phyloP scores from a whole-genome alignment of 2,797 vertebrate genomes.

The Ataeniobius toweri region DNA sequence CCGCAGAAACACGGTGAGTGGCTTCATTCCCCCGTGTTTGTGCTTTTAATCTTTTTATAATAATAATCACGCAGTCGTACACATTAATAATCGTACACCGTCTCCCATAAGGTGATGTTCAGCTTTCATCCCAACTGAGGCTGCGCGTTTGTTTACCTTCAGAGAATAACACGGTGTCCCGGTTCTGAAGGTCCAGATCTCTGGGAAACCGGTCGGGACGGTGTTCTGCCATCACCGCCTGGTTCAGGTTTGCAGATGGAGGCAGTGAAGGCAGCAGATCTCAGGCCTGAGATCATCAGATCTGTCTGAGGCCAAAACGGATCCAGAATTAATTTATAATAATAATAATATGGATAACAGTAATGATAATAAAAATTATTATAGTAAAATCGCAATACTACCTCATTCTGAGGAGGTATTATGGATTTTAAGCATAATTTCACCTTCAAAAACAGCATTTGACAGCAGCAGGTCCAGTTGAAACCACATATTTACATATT shows the following conservation, averaged over 20 bases:
- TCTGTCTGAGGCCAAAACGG: background rate
- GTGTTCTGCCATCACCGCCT: background rate
- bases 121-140: background rate
- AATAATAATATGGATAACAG: too few species aligned
- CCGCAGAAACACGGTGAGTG: conserved; percentile 56
- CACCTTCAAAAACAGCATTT: background rate
- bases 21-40: background rate
- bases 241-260: background rate
- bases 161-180: background rate
- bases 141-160: conserved; percentile 26
- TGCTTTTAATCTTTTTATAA: conserved; percentile 23
- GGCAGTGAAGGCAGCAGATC: conserved; percentile 7
- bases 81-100: background rate
- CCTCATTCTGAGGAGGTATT: background rate
- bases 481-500: too few species aligned
- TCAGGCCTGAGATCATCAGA: background rate
- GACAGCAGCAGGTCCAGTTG: background rate
- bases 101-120: background rate
- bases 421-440: background rate
- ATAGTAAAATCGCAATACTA: background rate
- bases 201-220: too few species aligned
- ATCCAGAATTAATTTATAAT: background rate
- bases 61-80: background rate
- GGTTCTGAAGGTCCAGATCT: background rate
- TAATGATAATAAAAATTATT: too few species aligned